These are phyloP conservation scores for Aquatica leii DNA, from an alignment of 2,888 invertebrate species.

Conservation along the genomic window DNA sequence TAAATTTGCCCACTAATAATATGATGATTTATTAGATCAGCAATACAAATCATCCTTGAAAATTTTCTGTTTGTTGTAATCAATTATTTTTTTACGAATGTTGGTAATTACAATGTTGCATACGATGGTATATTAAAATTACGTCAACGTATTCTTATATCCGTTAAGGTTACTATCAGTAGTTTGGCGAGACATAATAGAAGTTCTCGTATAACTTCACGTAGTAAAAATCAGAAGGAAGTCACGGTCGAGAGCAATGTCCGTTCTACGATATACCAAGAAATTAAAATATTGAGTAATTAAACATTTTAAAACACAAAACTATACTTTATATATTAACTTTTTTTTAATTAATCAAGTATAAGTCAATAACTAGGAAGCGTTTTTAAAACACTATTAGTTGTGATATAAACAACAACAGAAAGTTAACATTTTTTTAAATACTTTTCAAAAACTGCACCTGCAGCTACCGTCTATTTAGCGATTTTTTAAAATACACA, in stretches of 20 bases:
- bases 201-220: slow-evolving; percentile 24
- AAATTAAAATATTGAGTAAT: background rate
- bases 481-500: too few relatives aligned
- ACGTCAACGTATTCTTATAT: slow-evolving; percentile 20
- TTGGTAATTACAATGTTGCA: background rate
- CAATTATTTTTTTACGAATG: background rate
- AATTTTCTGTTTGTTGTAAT: background rate
- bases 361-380: too few relatives aligned
- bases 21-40: background rate
- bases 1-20: background rate
- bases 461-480: too few relatives aligned
- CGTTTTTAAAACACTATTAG: too few relatives aligned
- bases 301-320: background rate
- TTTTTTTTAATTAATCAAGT: too few relatives aligned
- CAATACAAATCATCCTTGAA: slow-evolving; percentile 17
- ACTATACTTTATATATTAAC: background rate
- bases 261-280: slow-evolving; percentile 14
- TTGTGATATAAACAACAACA: too few relatives aligned
- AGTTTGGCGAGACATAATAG: slow-evolving; percentile 19
- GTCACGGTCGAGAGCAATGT: slow-evolving; percentile 31
- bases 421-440: too few relatives aligned
- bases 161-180: slow-evolving; percentile 30
- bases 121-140: slow-evolving; percentile 12
- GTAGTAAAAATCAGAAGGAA: slow-evolving; percentile 23
- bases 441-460: too few relatives aligned